Evolutionary conservation across 2,888 invertebrate genomes (phyloP), one percentile per base, ranked within the genome.

Genomic region (Xanthia togata): DNA sequence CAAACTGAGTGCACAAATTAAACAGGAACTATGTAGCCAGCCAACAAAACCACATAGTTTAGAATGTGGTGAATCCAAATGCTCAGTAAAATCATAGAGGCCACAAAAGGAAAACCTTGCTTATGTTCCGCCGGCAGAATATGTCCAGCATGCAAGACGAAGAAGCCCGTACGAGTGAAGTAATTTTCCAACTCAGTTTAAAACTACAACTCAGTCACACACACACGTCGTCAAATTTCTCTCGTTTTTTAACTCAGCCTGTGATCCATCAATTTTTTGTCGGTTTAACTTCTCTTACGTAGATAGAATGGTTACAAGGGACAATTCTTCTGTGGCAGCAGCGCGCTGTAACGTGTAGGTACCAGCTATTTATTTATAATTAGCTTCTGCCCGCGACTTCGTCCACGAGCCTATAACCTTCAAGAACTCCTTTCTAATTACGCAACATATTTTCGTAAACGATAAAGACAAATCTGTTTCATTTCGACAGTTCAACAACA

Each of bases 81-180:
- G 91, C 82, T 89, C 70, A 71, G 81, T 84, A 91, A 84, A 85
- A 86, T 88, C n/a, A 41, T 82, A 70, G 74, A 79, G 68, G 72
- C 77, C 35, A 87, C 81, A 20, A 76, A 78, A 79, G 81, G 85
- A 55, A 89, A 87, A 73, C 75, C 83, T 70, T 91, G 91, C 72
- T 75, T 87, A 31, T 91, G 91, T 74, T 83, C 85, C 26, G 63
- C 83, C 31, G 85, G 81, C 53, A 90, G 86, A 72, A 65, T 23
- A 71, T 90, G 89, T 79, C 20, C 76, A 41, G 79, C 68, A 64
- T 90, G 88, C 86, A 87, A 71, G 77, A 79, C 77, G 64, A 90
- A 87, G 83, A 84, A 69, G 62, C 31, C 44, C 23, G 12, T 71
- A 50, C 76, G 76, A 76, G 62, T 84, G 78, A 90, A 89, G 92